Base-by-base conservation (phyloP, 2,888 invertebrate species). In the Lysandra bellargus region DNA sequence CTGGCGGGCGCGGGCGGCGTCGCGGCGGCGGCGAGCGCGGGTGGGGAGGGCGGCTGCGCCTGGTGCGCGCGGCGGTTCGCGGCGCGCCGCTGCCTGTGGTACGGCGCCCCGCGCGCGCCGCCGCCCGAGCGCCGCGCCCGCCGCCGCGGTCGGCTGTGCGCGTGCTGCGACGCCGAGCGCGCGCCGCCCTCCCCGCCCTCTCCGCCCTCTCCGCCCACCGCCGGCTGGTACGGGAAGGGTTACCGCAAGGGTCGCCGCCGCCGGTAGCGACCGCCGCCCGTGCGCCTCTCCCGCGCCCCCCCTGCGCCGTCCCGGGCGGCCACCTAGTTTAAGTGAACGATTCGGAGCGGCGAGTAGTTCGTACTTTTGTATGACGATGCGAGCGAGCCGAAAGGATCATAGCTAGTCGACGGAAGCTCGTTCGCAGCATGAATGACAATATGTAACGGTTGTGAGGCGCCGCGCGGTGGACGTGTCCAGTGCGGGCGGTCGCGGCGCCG, bases 141-240 rank as follows among this genome's bases (percentile, higher is more conserved):
- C 87, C 88, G 89, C 3, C 88, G 87, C 80, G 87, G 95, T 83
- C 96, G 95, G 89, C 96, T 96, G 85, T 96, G 97, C 90, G 95
- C 96, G 81, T 96, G 97, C 89, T 96, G 96, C 90, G 95, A 85
- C 79, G 85, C 95, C 80, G 84, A 81, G 75, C 79, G 85, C 78
- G 77, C 81, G 81, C 80, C 79, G 64, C 80, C 79, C 79, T 81
- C 80, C 44, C 80, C 79, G 69, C 81, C 79, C 79, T 81, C 80
- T 9, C 79, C 76, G 78, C 79, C 76, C 96, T 96, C 81, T 76
- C 83, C 80, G 78, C 83, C 14, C 86, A 88, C 86, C 83, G 89
- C 87, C 85, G 98, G 98, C 78, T 98, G 98, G 98, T 98, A 97
- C 92, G 98, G 98, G 82, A 98, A 98, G 94, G 98, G 98, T 7